Percentiles rank a stretch among this genome's conserved stretches.
phyloP scores from a whole-genome alignment of 1,140 invertebrate species.

The Musca vetustissima region DNA sequence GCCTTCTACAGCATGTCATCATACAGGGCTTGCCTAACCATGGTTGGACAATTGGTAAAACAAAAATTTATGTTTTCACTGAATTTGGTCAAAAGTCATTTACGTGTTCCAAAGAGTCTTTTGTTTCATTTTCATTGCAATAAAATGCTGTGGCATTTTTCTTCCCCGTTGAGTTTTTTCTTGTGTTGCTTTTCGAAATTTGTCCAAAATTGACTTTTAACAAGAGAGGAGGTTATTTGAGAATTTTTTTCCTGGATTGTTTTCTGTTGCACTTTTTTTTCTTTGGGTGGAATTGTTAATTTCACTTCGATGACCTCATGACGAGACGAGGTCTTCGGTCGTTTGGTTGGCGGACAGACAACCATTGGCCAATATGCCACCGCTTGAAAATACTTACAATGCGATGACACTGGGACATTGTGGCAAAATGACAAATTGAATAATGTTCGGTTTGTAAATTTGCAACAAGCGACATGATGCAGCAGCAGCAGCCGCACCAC shows the following conservation, averaged over 20 bases:
- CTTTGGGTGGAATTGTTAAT: conserved; percentile 15
- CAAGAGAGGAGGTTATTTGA: no score
- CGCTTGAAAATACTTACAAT: neutral
- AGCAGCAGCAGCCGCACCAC: no score
- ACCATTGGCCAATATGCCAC: no score
- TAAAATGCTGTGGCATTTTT: neutral
- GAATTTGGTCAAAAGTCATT: conserved; percentile 23
- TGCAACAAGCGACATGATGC: no score
- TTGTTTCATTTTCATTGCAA: neutral
- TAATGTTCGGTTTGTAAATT: conserved; percentile 5
- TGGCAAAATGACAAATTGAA: conserved; percentile 21
- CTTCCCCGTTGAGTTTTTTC: neutral
- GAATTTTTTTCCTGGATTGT: neutral
- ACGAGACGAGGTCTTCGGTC: conserved; percentile 10
- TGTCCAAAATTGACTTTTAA: neutral
- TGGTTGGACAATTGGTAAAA: neutral
- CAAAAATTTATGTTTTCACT: conserved; percentile 20
- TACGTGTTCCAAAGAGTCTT: conserved; percentile 11
- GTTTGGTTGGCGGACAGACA: neutral
- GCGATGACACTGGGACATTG: conserved; percentile 21
- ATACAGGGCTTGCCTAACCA: no score
- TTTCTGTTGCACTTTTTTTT: no score
- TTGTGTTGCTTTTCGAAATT: neutral
- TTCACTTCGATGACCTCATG: conserved; percentile 18
- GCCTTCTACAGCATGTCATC: no score